These are phyloP conservation scores for Bombus haemorrhoidalis DNA, from an alignment of 1,140 invertebrate genomes.

Conservation along the genomic window DNA sequence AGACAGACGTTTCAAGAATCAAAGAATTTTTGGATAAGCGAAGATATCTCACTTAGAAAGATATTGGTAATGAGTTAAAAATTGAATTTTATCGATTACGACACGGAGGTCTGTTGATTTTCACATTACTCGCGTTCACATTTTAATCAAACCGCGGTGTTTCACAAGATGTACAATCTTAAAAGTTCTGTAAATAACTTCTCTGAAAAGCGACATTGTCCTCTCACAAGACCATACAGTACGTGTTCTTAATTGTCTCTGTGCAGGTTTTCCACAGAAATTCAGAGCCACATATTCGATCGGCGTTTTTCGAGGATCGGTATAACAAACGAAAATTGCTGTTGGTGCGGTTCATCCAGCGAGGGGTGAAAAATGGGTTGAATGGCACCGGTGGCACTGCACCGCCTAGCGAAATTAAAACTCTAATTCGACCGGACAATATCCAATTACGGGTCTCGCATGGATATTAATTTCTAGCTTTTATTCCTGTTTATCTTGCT, in stretches of 20 bases:
- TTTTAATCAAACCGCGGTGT: too few relatives aligned
- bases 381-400: constrained; percentile 38
- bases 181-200: too few relatives aligned
- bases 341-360: constrained; percentile 30
- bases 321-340: constrained; percentile 20
- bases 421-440: constrained; percentile 80
- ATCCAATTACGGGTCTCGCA: constrained; percentile 78
- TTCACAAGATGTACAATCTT: too few relatives aligned
- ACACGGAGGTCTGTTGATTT: too few relatives aligned
- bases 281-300: not conserved
- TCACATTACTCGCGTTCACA: too few relatives aligned
- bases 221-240: too few relatives aligned
- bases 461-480: constrained; percentile 78
- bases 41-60: too few relatives aligned
- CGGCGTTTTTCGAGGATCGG: not conserved
- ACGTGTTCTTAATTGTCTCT: not conserved
- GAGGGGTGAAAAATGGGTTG: not conserved
- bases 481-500: constrained; percentile 66
- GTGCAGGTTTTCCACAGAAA: not conserved
- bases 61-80: too few relatives aligned
- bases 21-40: too few relatives aligned
- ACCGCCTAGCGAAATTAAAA: constrained; percentile 80
- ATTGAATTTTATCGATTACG: too few relatives aligned
- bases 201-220: too few relatives aligned
- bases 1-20: too few relatives aligned